These are phyloP conservation scores for Cercocebus atys DNA, from an alignment of 2,113 vertebrate species.

Conservation along the genomic window DNA sequence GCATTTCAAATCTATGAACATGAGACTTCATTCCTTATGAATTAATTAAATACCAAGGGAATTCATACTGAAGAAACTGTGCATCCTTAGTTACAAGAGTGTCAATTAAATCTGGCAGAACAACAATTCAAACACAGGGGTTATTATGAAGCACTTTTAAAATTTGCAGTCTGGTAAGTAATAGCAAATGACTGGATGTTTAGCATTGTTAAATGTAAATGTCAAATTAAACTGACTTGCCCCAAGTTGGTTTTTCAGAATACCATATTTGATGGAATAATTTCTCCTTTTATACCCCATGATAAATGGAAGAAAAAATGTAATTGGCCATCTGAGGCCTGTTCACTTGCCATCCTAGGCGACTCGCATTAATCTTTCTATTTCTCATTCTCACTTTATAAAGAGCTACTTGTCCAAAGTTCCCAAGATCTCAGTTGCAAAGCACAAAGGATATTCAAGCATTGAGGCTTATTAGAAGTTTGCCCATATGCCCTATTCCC, in stretches of 20 bases:
- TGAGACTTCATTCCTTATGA: conserved; percentile 59
- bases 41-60: conserved; percentile 74
- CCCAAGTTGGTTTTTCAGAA: conserved; percentile 55
- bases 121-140: conserved; percentile 45
- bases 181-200: conserved; percentile 63
- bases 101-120: conserved; percentile 50
- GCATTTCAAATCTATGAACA: conserved; percentile 61
- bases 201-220: conserved; percentile 69
- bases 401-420: not conserved
- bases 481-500: not conserved
- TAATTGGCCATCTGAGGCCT: not conserved
- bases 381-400: not conserved
- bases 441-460: not conserved
- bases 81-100: conserved; percentile 43
- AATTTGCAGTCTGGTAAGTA: conserved; percentile 64
- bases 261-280: conserved; percentile 26
- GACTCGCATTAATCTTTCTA: not conserved
- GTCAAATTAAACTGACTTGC: conserved; percentile 74
- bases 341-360: not conserved
- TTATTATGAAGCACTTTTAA: conserved; percentile 60
- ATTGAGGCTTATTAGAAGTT: not conserved
- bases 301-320: not conserved
- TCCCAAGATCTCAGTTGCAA: conserved; percentile 37
- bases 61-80: conserved; percentile 49
- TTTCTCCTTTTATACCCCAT: not conserved